Conservation (phyloP, 2,888 invertebrate species). For the Epinotia bilunana region DNA sequence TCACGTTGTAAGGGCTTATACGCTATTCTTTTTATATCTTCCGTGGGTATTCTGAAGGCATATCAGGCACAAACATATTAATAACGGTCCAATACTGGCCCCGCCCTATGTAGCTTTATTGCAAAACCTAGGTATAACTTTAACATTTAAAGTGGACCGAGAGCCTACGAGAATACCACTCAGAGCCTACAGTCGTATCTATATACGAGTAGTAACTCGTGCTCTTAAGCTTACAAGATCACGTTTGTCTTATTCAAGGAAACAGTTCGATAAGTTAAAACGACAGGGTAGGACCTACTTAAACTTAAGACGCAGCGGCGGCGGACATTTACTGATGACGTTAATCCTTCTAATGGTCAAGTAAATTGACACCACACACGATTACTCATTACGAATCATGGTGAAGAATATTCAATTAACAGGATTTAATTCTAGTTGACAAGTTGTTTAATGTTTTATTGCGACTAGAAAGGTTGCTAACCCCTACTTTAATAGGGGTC, state of each 20-base stretch:
- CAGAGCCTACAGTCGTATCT: background rate
- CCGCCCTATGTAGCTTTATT: conserved; percentile 11
- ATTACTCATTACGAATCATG: background rate
- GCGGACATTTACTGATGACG: conserved; percentile 7
- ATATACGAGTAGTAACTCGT: background rate
- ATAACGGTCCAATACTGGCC: background rate
- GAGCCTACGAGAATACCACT: background rate
- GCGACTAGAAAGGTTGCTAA: conserved; percentile 2
- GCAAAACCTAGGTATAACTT: conserved; percentile 16
- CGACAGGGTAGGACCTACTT: background rate
- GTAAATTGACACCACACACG: conserved; percentile 2
- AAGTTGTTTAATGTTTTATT: background rate
- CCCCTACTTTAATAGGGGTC: background rate
- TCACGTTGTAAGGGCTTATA: no score
- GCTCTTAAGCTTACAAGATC: background rate
- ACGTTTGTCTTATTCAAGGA: conserved; percentile 10
- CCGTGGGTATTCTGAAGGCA: no score
- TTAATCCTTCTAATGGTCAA: conserved; percentile 8
- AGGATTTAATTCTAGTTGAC: background rate
- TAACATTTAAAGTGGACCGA: conserved; percentile 23
- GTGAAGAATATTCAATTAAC: background rate
- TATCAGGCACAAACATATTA: background rate
- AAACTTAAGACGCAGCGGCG: background rate
- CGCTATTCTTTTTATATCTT: no score
- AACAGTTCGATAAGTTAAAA: conserved; percentile 19